Conservation (phyloP, 2,797 vertebrate species). For the Trachurus trachurus region DNA sequence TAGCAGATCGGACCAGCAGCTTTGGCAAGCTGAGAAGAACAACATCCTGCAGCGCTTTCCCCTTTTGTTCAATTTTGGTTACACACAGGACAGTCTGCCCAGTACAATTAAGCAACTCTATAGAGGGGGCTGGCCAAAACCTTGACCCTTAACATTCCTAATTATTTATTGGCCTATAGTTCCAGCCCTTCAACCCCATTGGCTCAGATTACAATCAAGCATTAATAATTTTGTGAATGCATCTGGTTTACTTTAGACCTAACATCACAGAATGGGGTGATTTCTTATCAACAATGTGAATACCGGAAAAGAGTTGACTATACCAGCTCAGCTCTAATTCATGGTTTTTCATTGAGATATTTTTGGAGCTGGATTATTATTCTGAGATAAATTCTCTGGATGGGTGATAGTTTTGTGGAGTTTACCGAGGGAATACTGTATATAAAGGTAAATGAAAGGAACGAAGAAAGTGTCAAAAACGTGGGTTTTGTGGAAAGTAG, state of each 20-base stretch:
- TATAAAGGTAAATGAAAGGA: slow-evolving; percentile 36
- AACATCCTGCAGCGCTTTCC: slow-evolving; percentile 24
- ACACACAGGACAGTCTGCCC: slow-evolving; percentile 27
- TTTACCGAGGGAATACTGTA: not conserved
- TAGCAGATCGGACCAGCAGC: slow-evolving; percentile 10
- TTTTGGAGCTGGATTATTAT: slow-evolving; percentile 23
- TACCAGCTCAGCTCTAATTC: slow-evolving; percentile 6
- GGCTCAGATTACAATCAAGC: slow-evolving; percentile 40
- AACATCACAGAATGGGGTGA: not conserved
- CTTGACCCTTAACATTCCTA: slow-evolving; percentile 49
- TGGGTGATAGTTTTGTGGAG: not conserved
- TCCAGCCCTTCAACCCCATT: slow-evolving; percentile 13
- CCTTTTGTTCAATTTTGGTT: slow-evolving; percentile 51
- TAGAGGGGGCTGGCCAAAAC: slow-evolving; percentile 22
- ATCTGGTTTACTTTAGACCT: slow-evolving; percentile 26
- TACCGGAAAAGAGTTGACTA: not conserved
- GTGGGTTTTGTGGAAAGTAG: slow-evolving; percentile 27
- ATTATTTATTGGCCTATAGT: slow-evolving; percentile 45
- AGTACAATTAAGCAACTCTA: slow-evolving; percentile 24
- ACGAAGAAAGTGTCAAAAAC: slow-evolving; percentile 12
- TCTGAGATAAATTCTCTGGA: not conserved
- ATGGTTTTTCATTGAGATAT: slow-evolving; percentile 38
- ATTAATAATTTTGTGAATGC: slow-evolving; percentile 3
- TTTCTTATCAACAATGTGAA: slow-evolving; percentile 27
- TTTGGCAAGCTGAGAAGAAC: slow-evolving; percentile 41